Evolutionary conservation across 1,140 invertebrate genomes (phyloP), one percentile per base, ranked within the genome.

Genomic region (Chlorops oryzae): DNA sequence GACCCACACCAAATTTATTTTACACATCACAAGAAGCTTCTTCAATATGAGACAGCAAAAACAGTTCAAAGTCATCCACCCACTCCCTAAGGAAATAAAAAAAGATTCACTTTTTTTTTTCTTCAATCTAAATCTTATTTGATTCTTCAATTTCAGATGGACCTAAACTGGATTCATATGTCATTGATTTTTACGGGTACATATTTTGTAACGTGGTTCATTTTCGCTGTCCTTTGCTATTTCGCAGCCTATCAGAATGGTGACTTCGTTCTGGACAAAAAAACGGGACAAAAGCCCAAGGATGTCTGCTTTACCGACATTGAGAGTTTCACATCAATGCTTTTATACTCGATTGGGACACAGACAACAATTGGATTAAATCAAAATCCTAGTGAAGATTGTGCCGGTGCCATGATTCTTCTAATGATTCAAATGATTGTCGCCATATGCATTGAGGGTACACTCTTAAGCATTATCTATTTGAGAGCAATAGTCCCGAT

Each of bases 331-430:
- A 74, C 77, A 34, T 79, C 77, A 7, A 74, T 81, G 43, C 64
- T 81, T 18, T 76, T 82, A 57, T 80, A 81, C 63, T 77, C 78
- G 27, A 74, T 82, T 43, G 81, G 82, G 59, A 81, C 79, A 6
- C 81, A 82, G 60, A 77, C 77, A 55, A 78, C 85, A 1, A 85
- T 87, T 37, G 85, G 85, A 2, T 86, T 84, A 57, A 84, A 84
- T 2, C 76, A 76, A 12, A 76, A 82, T 66, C 88, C 88, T 1
- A 92, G 85, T 13, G 86, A 90, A 63, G 81, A 91, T 59, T 94
- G 91, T 67, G 83, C 87, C 0, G 85, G 89, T 65, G 87, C 86
- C 0, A 84, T 92, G 34, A 81, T 92, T 39, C 77, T 92, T 2
- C 75, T 82, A 58, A 76, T 80, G 7, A 56, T 76, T 43, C 78